phyloP scores from a whole-genome alignment of 2,113 vertebrate genomes.

The Phycodurus eques region DNA sequence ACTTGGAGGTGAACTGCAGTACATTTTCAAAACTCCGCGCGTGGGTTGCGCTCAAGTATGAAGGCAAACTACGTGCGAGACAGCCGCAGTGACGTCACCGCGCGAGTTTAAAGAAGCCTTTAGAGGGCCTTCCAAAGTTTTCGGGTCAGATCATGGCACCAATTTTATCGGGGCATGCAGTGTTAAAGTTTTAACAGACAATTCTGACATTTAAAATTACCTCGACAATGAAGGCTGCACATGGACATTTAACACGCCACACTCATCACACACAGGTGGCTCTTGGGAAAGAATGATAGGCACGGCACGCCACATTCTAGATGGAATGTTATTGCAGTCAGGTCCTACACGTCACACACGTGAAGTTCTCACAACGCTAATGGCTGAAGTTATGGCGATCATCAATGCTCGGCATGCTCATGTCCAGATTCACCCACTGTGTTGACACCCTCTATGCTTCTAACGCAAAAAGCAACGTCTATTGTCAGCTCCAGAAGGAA shows the following conservation, averaged over 20 bases:
- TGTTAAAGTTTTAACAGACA: not conserved
- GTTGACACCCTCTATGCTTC: not conserved
- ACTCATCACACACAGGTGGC: not conserved
- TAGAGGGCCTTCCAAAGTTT: not conserved
- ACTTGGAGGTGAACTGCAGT: no score
- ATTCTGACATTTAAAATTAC: constrained; percentile 2
- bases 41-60: no score
- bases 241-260: not conserved
- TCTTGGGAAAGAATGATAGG: constrained; percentile 14
- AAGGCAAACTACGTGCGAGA: no score
- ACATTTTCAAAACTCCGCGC: no score
- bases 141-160: constrained; percentile 10
- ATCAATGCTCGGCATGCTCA: not conserved
- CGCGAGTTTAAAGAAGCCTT: not conserved
- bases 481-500: not conserved
- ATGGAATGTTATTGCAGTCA: constrained; percentile 13
- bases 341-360: not conserved
- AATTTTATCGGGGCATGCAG: constrained; percentile 8
- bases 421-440: not conserved
- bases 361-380: not conserved
- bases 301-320: not conserved
- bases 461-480: constrained; percentile 11
- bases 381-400: constrained; percentile 3
- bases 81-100: no score
- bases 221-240: constrained; percentile 4